Conservation (phyloP, 2,113 vertebrate genomes). For the Egretta garzetta region DNA sequence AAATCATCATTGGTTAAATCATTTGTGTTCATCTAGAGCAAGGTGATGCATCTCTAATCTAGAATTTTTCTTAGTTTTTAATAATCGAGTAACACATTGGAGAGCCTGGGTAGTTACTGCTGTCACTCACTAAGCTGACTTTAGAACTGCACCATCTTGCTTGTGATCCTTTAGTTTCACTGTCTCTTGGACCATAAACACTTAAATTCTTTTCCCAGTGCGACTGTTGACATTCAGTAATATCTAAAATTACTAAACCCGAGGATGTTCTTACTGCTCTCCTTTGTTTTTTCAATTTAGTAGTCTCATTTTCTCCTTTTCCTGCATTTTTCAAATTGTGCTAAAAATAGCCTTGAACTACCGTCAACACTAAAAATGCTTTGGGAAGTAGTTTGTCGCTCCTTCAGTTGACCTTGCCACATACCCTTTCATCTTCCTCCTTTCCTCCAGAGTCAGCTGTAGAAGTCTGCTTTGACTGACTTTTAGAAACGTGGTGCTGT, state of each 20-base stretch:
- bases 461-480: background rate
- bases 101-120: background rate
- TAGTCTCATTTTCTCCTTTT: background rate
- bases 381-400: background rate
- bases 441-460: background rate
- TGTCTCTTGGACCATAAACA: background rate
- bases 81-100: background rate
- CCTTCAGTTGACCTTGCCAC: background rate
- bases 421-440: background rate
- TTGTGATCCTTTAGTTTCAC: background rate
- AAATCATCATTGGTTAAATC: background rate
- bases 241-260: background rate
- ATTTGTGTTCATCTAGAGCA: background rate
- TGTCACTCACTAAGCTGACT: background rate
- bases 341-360: background rate
- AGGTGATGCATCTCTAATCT: background rate
- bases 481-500: background rate
- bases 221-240: background rate
- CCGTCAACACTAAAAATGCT: background rate
- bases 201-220: background rate
- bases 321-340: background rate
- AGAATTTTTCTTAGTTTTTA: background rate
- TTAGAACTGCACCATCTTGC: background rate
- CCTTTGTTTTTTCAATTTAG: background rate
- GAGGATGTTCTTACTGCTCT: background rate